phyloP scores from a whole-genome alignment of 2,797 vertebrate species.

The Acomys russatus region DNA sequence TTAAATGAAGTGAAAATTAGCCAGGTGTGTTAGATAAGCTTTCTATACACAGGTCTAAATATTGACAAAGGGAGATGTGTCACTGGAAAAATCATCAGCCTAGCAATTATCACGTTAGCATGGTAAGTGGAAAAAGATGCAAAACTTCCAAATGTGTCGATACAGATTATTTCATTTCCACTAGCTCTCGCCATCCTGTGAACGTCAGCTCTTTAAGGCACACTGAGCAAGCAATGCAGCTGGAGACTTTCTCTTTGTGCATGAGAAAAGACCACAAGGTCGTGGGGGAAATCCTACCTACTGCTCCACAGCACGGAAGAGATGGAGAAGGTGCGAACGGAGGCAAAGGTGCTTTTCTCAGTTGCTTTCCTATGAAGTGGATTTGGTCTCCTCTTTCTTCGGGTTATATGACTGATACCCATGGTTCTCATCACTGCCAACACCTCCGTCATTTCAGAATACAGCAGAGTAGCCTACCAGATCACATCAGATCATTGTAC shows the following conservation, averaged over 20 bases:
- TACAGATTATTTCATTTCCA: constrained; percentile 92
- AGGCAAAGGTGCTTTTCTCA: constrained; percentile 14
- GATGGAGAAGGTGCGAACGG: not conserved
- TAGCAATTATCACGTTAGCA: constrained; percentile 92
- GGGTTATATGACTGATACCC: constrained; percentile 12
- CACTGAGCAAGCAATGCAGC: constrained; percentile 78
- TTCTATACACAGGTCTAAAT: constrained; percentile 92
- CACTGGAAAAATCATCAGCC: constrained; percentile 92
- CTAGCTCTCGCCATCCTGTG: constrained; percentile 89
- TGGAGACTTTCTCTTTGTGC: constrained; percentile 77
- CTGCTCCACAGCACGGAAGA: constrained; percentile 49
- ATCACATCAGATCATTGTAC: not conserved
- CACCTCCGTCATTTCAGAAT: constrained; percentile 50
- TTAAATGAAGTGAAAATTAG: constrained; percentile 92
- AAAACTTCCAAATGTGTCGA: constrained; percentile 92
- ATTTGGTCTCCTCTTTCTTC: constrained; percentile 5
- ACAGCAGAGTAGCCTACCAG: constrained; percentile 23
- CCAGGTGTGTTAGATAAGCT: constrained; percentile 92
- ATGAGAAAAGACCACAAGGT: constrained; percentile 71
- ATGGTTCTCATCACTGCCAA: not conserved
- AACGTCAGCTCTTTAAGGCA: constrained; percentile 86
- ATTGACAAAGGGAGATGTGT: constrained; percentile 91
- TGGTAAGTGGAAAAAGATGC: constrained; percentile 92
- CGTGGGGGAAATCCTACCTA: constrained; percentile 69
- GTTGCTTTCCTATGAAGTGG: constrained; percentile 12